Evolutionary conservation across 2,113 vertebrate genomes (phyloP).

Genomic region (Rhinogobius similis): DNA sequence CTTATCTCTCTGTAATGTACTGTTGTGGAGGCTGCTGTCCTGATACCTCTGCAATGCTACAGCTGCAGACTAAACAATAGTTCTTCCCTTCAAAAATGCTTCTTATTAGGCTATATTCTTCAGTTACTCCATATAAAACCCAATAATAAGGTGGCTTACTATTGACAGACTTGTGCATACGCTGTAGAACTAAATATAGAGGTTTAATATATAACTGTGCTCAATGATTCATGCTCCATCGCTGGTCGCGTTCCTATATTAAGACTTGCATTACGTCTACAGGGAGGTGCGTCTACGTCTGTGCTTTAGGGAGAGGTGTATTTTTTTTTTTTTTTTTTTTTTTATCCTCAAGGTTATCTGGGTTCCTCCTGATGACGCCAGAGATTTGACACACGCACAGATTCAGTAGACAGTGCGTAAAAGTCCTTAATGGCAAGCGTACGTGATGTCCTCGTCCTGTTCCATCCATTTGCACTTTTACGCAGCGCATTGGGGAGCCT

Average conservation of each 20-base stretch:
- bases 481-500: background rate
- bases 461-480: background rate
- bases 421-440: slow-evolving; percentile 5
- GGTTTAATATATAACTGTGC: background rate
- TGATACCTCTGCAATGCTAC: slow-evolving; percentile 61
- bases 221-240: background rate
- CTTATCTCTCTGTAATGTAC: slow-evolving; percentile 22
- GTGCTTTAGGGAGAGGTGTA: background rate
- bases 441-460: slow-evolving; percentile 1
- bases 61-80: slow-evolving; percentile 10
- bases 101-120: background rate
- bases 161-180: background rate
- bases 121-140: background rate
- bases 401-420: background rate
- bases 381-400: slow-evolving; percentile 5
- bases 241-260: background rate
- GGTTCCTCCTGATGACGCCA: slow-evolving; percentile 44
- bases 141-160: background rate
- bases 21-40: slow-evolving; percentile 31
- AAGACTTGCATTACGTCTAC: background rate
- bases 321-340: background rate
- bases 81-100: background rate
- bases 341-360: slow-evolving; percentile 65
- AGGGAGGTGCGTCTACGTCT: slow-evolving; percentile 10
- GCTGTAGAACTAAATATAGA: background rate